These are phyloP conservation scores for Falco cherrug DNA, from an alignment of 2,797 vertebrate genomes.

Conservation along the genomic window DNA sequence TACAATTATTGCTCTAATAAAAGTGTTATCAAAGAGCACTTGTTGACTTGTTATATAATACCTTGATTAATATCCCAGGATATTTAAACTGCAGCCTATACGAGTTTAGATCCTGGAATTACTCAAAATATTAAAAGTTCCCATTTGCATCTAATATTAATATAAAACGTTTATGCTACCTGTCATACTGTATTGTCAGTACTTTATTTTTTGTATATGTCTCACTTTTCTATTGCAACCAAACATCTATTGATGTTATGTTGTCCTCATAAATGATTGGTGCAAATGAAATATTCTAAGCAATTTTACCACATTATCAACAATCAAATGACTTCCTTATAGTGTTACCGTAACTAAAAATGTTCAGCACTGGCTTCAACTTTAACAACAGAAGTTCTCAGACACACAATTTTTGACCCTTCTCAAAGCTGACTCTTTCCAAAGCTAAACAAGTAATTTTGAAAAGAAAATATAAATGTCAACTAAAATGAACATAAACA, in stretches of 20 bases:
- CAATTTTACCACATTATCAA: slow-evolving; percentile 35
- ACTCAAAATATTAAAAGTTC: slow-evolving; percentile 50
- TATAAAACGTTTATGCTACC: slow-evolving; percentile 57
- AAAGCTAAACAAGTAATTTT: slow-evolving; percentile 75
- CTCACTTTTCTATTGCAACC: slow-evolving; percentile 35
- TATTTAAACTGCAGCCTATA: slow-evolving; percentile 66
- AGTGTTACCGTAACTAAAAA: slow-evolving; percentile 51
- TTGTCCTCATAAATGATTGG: slow-evolving; percentile 15
- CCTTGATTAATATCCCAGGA: slow-evolving; percentile 70
- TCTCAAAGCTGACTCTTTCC: slow-evolving; percentile 67
- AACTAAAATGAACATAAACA: slow-evolving; percentile 81
- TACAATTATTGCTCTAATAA: slow-evolving; percentile 86
- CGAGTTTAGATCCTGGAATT: slow-evolving; percentile 70
- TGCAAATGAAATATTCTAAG: slow-evolving; percentile 49
- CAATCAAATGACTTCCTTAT: slow-evolving; percentile 61
- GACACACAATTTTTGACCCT: slow-evolving; percentile 68
- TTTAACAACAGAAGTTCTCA: slow-evolving; percentile 60
- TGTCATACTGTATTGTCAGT: slow-evolving; percentile 45
- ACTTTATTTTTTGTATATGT: not conserved
- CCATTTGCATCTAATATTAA: slow-evolving; percentile 56
- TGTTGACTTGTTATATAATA: slow-evolving; percentile 75
- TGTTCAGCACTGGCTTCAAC: slow-evolving; percentile 56
- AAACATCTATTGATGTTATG: slow-evolving; percentile 27
- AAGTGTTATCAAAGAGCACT: slow-evolving; percentile 81
- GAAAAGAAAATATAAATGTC: slow-evolving; percentile 78